These are phyloP conservation scores for Ceraclea dissimilis DNA, from an alignment of 2,888 invertebrate genomes.

Conservation along the genomic window DNA sequence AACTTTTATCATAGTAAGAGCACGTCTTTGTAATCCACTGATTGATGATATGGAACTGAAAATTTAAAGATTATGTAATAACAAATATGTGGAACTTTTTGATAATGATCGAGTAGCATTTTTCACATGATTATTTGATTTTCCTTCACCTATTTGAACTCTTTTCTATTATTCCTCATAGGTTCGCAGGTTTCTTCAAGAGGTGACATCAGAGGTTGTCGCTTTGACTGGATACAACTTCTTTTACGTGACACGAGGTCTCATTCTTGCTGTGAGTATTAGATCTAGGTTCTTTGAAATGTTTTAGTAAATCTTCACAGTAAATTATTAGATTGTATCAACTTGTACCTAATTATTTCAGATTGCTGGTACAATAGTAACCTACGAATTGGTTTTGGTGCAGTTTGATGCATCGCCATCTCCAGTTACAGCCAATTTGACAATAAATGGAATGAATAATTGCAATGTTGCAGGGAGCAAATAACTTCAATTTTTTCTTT, in stretches of 20 bases:
- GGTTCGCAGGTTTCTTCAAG: slow-evolving; percentile 35
- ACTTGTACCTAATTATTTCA: slow-evolving; percentile 27
- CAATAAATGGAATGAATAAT: slow-evolving; percentile 8
- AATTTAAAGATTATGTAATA: no score
- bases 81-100: no score
- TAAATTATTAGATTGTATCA: no score
- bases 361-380: slow-evolving; percentile 49
- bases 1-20: no score
- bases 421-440: slow-evolving; percentile 19
- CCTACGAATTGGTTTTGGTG: slow-evolving; percentile 46
- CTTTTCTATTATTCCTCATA: no score
- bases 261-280: slow-evolving; percentile 36
- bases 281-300: no score
- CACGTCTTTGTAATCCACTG: no score
- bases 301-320: no score
- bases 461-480: not conserved
- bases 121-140: no score
- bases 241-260: slow-evolving; percentile 37
- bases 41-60: no score
- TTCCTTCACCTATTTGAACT: no score
- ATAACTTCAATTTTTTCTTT: not conserved
- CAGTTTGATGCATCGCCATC: slow-evolving; percentile 26
- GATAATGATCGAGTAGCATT: no score
- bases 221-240: slow-evolving; percentile 36
- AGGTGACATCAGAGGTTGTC: slow-evolving; percentile 34